A percentile compares a stretch with the other conserved stretches of the same genome.
These are phyloP conservation scores for Tapirus indicus DNA, from an alignment of 2,797 vertebrate genomes.

Conservation along the genomic window DNA sequence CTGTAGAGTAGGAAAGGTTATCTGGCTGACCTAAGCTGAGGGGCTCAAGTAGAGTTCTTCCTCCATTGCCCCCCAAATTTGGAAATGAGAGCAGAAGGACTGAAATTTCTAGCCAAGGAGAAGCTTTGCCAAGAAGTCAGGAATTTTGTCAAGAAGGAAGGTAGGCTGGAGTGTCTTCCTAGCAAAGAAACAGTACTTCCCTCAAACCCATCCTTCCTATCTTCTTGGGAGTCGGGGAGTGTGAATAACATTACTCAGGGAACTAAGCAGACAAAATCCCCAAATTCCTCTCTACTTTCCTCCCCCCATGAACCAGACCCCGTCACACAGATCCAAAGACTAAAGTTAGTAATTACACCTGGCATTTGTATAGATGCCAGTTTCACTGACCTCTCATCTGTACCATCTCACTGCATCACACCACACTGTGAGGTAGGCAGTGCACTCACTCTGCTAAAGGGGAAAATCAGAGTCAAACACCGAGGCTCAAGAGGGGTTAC, in stretches of 20 bases:
- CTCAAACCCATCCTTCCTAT: slow-evolving; percentile 5
- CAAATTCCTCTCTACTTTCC: not conserved
- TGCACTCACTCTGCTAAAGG: not conserved
- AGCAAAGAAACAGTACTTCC: not conserved
- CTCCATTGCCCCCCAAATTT: not conserved
- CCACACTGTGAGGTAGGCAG: not conserved
- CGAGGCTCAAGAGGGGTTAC: not conserved
- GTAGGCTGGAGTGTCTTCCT: not conserved
- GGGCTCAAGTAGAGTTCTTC: not conserved
- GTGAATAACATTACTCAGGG: not conserved
- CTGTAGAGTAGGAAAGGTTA: not conserved
- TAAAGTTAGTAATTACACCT: not conserved
- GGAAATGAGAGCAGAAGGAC: slow-evolving; percentile 21
- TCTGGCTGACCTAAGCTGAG: not conserved
- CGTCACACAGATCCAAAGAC: not conserved
- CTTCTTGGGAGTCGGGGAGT: not conserved
- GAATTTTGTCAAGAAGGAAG: slow-evolving; percentile 18
- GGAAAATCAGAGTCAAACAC: not conserved
- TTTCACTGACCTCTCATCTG: not conserved
- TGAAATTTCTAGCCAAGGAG: not conserved
- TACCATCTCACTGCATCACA: not conserved
- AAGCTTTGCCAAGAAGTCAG: slow-evolving; percentile 2
- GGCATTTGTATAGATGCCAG: not conserved
- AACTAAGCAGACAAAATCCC: slow-evolving; percentile 46
- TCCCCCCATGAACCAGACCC: not conserved